These are phyloP conservation scores for Lepidurus couesii DNA, from an alignment of 1,140 invertebrate genomes.

Conservation along the genomic window DNA sequence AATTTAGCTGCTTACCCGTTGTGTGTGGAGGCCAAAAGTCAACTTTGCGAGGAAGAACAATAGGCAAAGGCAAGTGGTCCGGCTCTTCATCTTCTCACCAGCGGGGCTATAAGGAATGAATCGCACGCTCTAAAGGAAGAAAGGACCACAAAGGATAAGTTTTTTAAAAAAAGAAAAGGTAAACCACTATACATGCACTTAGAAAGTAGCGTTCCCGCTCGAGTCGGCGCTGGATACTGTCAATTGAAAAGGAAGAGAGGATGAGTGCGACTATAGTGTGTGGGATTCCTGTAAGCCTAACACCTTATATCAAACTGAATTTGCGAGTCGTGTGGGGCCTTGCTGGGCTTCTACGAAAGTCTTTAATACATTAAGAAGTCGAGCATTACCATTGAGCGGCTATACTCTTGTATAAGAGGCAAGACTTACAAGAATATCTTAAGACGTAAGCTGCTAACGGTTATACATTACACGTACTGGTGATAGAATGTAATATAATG, in stretches of 20 bases:
- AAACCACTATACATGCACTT: background rate
- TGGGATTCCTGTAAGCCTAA: too few species aligned
- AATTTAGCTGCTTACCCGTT: constrained; percentile 14
- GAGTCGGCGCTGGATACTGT: background rate
- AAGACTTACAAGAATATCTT: too few species aligned
- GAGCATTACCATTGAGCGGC: too few species aligned
- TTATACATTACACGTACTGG: too few species aligned
- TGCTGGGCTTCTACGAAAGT: too few species aligned
- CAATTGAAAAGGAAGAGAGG: background rate
- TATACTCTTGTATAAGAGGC: too few species aligned
- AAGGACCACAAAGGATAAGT: background rate
- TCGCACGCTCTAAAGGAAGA: background rate
- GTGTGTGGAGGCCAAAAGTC: constrained; percentile 13
- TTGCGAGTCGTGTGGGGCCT: too few species aligned
- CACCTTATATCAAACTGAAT: too few species aligned
- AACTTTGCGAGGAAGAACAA: constrained; percentile 7
- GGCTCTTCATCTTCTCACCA: constrained; percentile 16
- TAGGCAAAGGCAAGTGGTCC: constrained; percentile 13
- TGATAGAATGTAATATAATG: too few species aligned
- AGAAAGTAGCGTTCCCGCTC: background rate
- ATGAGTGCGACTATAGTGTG: background rate
- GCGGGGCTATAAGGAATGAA: constrained; percentile 1
- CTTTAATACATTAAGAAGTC: too few species aligned
- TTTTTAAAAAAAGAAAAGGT: background rate
- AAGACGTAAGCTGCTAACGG: too few species aligned